Conservation (phyloP, 37 sponge, comb jelly and placozoan species). For the Dysidea cf. avara region DNA sequence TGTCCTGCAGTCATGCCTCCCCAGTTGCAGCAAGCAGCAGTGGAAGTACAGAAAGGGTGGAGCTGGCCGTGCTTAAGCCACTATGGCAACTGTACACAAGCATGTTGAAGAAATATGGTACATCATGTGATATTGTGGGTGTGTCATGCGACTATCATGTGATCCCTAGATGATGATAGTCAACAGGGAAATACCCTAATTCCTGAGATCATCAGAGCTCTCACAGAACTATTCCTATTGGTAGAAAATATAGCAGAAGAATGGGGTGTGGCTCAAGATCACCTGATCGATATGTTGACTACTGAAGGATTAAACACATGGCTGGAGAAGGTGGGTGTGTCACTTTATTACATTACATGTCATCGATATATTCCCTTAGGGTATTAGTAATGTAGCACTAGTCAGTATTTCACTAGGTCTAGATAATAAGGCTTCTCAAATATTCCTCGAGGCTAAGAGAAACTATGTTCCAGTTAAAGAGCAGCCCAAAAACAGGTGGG, state of each 20-base stretch:
- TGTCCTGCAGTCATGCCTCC: neutral
- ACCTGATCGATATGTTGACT: conserved; percentile 58
- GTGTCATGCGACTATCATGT: conserved; percentile 8
- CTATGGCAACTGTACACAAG: conserved; percentile 84
- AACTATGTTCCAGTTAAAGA: neutral
- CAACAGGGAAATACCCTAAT: conserved; percentile 33
- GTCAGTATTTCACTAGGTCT: conserved; percentile 60
- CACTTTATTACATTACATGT: neutral
- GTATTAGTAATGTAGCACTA: conserved; percentile 70
- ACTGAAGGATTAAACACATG: conserved; percentile 49
- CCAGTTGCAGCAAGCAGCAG: neutral
- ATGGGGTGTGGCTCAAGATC: conserved; percentile 59
- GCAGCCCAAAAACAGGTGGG: no score
- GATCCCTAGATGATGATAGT: conserved; percentile 29
- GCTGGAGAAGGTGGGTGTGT: conserved; percentile 46
- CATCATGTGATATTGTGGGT: neutral
- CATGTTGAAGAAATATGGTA: conserved; percentile 58
- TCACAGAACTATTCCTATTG: conserved; percentile 76
- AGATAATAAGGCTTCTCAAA: conserved; percentile 39
- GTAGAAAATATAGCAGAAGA: conserved; percentile 73
- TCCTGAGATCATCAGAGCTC: conserved; percentile 58
- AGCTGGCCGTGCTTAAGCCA: conserved; percentile 75
- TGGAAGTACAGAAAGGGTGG: conserved; percentile 29
- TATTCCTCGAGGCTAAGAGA: conserved; percentile 72
- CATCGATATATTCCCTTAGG: conserved; percentile 12